Percentiles rank a stretch among this genome's conserved stretches.
Evolutionary conservation across 1,140 invertebrate genomes (phyloP).

Genomic region (Portunus trituberculatus): DNA sequence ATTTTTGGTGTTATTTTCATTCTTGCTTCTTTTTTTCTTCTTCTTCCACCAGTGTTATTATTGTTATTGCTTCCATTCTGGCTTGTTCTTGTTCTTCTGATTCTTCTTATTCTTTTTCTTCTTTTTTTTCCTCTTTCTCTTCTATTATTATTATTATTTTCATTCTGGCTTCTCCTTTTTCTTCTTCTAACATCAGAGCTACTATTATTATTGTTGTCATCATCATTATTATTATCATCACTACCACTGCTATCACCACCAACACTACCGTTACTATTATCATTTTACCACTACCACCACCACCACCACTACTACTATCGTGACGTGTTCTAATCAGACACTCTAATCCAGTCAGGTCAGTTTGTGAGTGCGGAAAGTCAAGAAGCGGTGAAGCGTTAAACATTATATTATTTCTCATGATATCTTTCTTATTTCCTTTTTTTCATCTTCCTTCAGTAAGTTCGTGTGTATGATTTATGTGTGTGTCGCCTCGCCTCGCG

Average conservation of each 20-base stretch:
- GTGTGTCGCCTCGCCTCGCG: too few relatives aligned
- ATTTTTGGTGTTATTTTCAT: conserved; percentile 10
- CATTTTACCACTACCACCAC: conserved; percentile 23
- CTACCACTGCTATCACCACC: background rate
- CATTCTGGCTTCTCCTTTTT: background rate
- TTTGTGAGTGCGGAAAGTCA: too few relatives aligned
- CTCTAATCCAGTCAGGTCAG: too few relatives aligned
- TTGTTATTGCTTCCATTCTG: background rate
- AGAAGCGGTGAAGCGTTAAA: too few relatives aligned
- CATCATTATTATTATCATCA: conserved; percentile 8
- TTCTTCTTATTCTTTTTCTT: background rate
- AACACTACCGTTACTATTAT: conserved; percentile 2
- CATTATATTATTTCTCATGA: too few relatives aligned
- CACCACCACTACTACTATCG: background rate
- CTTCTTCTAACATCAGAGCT: background rate
- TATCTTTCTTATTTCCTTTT: too few relatives aligned
- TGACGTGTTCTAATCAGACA: too few relatives aligned
- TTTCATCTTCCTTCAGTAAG: too few relatives aligned
- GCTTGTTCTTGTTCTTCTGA: background rate
- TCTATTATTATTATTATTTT: background rate
- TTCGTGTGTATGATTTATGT: too few relatives aligned
- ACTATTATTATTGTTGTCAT: conserved; percentile 32
- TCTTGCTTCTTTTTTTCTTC: background rate
- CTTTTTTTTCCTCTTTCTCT: background rate
- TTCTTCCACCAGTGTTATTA: background rate